These are phyloP conservation scores for Drosophila melanica DNA, from an alignment of 1,140 invertebrate species.

Conservation along the genomic window DNA sequence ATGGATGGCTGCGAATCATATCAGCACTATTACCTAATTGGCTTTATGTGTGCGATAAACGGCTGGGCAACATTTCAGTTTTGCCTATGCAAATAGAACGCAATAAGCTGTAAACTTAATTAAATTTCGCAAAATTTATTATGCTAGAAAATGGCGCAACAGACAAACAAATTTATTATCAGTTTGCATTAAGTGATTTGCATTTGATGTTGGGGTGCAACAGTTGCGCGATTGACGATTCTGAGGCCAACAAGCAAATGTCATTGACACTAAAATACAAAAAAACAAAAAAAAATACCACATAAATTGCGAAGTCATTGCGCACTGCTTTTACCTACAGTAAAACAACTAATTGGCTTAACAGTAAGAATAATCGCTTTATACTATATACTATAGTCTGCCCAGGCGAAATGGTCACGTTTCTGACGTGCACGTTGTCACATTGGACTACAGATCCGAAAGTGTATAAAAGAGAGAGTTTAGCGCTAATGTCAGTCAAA, in stretches of 20 bases:
- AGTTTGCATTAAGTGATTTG: slow-evolving; percentile 22
- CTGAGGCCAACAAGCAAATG: slow-evolving; percentile 26
- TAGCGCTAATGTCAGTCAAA: not conserved
- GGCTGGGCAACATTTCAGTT: not conserved
- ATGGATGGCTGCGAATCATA: not conserved
- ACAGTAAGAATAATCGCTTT: slow-evolving; percentile 63
- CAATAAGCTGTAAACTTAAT: not conserved
- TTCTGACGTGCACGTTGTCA: slow-evolving; percentile 23
- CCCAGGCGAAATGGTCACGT: slow-evolving; percentile 40
- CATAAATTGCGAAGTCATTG: slow-evolving; percentile 10
- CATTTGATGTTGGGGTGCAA: slow-evolving; percentile 20
- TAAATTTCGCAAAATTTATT: slow-evolving; percentile 18
- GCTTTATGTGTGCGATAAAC: slow-evolving; percentile 8
- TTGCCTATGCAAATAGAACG: not conserved
- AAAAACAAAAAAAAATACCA: not conserved
- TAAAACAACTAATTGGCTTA: slow-evolving; percentile 62
- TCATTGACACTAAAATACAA: slow-evolving; percentile 51
- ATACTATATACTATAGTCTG: slow-evolving; percentile 20
- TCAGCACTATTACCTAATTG: slow-evolving; percentile 20
- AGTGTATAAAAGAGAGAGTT: slow-evolving; percentile 5
- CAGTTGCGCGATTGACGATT: not conserved
- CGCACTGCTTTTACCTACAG: slow-evolving; percentile 15
- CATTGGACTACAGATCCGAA: not conserved
- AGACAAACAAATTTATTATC: slow-evolving; percentile 29
- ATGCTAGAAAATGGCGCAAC: slow-evolving; percentile 13